Base-by-base conservation (phyloP, 2,797 vertebrate species). In the Harpagifer antarcticus region DNA sequence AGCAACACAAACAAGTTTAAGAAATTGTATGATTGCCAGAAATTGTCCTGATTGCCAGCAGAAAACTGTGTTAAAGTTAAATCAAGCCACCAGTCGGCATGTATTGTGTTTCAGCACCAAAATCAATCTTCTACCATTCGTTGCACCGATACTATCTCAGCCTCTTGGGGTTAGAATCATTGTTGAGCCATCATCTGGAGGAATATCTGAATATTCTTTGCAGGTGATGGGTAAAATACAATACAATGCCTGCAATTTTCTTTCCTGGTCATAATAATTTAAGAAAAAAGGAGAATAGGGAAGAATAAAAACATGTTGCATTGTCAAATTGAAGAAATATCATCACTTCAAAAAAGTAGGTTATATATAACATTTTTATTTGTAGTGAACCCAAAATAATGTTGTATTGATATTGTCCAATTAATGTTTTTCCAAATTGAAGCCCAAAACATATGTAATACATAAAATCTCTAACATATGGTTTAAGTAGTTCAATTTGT, bases 61-160 rank as follows among this genome's bases (percentile, higher is more conserved):
- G 12, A 44, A 33, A 12, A 42, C 1, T 1, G 4, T 31, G 27
- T 57, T 33, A 33, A 37, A 69, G 43, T 10, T 42, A 15, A 17
- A 42, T 48, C 1, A 49, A 43, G 33, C 33, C 47, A 19, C 10
- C 16, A 57, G 54, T 12, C 42, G 37, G 44, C 8, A 17, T 65
- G 27, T 52, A 17, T 65, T 66, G 5, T 70, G 40, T 76, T 79
- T 57, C 54, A 64, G 11, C 27, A 57, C 55, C 45, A 78, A 58
- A 74, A 74, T 76, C 60, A 68, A 59, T 57, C 5, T 12, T 55
- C 14, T 5, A 78, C 7, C 19, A 53, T 45, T 15, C 16, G 19
- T 44, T 37, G 12, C 33, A 59, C 17, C 33, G 40, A 72, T 33
- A n/a, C 37, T n/a, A 72, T 3, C 43, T 37, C 0, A 2, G 4